Conservation (phyloP, 2,888 invertebrate genomes). For the Homarus gammarus region DNA sequence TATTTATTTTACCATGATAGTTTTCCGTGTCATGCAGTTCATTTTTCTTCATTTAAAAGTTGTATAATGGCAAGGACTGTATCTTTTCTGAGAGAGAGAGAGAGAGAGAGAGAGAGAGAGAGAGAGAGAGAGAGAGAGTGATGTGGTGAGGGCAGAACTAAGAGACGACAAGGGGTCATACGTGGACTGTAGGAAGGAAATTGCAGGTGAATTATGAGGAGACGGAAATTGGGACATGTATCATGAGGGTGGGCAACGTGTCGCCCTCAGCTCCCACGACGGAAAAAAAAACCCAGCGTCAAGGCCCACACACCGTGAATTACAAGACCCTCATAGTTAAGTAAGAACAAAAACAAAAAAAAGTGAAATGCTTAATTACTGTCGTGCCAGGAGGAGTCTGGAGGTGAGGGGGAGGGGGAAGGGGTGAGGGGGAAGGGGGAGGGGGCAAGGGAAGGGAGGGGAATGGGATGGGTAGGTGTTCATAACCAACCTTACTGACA, state of each 20-base stretch:
- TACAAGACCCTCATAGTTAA: not conserved
- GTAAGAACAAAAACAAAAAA: not conserved
- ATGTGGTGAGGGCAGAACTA: not conserved
- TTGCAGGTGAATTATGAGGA: not conserved
- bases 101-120: constrained; percentile 8
- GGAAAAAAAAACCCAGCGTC: not conserved
- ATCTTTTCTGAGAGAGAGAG: constrained; percentile 10
- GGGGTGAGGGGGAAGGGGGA: no score
- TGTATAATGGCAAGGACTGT: no score
- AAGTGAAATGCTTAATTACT: not conserved
- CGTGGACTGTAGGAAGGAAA: not conserved
- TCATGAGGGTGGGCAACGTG: not conserved
- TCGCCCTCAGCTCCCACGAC: not conserved
- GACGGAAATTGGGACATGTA: not conserved
- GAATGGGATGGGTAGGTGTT: no score
- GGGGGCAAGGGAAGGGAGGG: no score
- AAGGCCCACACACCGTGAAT: not conserved
- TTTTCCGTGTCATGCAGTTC: no score
- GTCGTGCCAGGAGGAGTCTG: not conserved
- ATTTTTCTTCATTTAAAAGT: no score
- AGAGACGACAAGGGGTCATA: not conserved
- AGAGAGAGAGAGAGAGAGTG: not conserved
- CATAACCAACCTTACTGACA: no score
- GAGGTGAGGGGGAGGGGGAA: no score
- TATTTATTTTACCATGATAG: no score